These are phyloP conservation scores for Hephaestus fuliginosus DNA, from an alignment of 2,797 vertebrate species.

Conservation along the genomic window DNA sequence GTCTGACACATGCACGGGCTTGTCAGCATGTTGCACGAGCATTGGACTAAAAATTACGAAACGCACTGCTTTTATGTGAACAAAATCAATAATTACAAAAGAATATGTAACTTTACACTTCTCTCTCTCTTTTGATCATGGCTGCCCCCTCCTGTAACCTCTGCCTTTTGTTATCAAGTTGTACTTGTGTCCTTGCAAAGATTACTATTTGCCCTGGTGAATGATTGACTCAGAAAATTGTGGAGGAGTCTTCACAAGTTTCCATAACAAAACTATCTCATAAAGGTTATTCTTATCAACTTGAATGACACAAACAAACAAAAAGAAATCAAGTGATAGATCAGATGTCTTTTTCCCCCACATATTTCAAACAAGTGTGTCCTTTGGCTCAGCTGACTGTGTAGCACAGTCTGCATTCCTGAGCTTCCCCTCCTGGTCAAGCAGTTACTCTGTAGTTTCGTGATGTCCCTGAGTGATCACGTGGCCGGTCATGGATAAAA, in stretches of 20 bases:
- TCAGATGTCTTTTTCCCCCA: not conserved
- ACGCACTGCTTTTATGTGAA: not conserved
- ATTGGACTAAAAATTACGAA: conserved; percentile 1
- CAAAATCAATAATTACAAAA: not conserved
- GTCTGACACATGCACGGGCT: conserved; percentile 41
- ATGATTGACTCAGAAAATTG: conserved; percentile 80
- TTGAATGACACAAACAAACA: not conserved
- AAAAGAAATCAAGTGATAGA: not conserved
- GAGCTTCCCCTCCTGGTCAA: conserved; percentile 52
- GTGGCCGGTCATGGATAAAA: conserved; percentile 68
- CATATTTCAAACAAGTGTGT: conserved; percentile 12
- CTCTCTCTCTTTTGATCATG: not conserved
- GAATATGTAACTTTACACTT: not conserved
- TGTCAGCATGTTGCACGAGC: conserved; percentile 42
- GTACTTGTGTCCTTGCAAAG: conserved; percentile 77
- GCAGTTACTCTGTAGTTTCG: conserved; percentile 66
- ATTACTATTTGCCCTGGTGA: conserved; percentile 76
- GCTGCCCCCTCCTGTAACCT: conserved; percentile 5
- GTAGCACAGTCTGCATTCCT: conserved; percentile 65
- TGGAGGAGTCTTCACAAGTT: conserved; percentile 18
- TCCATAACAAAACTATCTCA: conserved; percentile 29
- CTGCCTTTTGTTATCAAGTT: conserved; percentile 69
- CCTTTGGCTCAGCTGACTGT: conserved; percentile 41
- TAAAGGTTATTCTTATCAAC: not conserved
- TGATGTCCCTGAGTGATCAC: conserved; percentile 73